Percentiles rank a stretch among this genome's conserved stretches.
These are phyloP conservation scores for Fragariocoptes setiger DNA, from an alignment of 1,140 invertebrate species.

Conservation along the genomic window DNA sequence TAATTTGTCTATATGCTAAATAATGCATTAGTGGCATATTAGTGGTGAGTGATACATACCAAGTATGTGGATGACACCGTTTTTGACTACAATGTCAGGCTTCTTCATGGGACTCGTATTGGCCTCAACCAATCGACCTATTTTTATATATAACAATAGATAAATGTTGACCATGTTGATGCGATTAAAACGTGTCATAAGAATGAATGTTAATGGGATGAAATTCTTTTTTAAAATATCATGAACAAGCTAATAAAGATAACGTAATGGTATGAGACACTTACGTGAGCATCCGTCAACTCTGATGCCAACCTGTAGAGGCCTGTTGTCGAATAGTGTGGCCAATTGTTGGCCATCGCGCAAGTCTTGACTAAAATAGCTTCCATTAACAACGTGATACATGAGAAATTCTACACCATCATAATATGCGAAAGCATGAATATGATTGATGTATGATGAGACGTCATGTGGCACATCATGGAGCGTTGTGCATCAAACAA, in stretches of 20 bases:
- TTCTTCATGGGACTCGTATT: conserved; percentile 13
- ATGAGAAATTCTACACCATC: conserved; percentile 12
- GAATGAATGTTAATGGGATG: neutral
- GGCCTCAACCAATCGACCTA: conserved; percentile 13
- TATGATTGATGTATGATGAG: too few species aligned
- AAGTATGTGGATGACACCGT: conserved; percentile 26
- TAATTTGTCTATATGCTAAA: neutral
- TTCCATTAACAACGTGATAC: conserved; percentile 13
- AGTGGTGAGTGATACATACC: conserved; percentile 12
- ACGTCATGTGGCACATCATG: too few species aligned
- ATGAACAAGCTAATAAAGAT: neutral
- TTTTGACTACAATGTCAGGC: conserved; percentile 22
- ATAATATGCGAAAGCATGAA: too few species aligned
- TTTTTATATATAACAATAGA: neutral
- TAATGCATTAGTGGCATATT: neutral
- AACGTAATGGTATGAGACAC: conserved; percentile 2
- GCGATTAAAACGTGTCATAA: neutral
- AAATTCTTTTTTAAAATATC: neutral
- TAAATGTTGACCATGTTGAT: too few species aligned
- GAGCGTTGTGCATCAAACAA: too few species aligned
- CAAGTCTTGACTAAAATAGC: conserved; percentile 12
- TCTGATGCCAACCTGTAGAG: conserved; percentile 12
- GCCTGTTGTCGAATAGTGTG: conserved; percentile 10
- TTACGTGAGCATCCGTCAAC: conserved; percentile 13
- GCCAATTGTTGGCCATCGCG: conserved; percentile 13